Base-by-base conservation (phyloP, 1,140 invertebrate species). In the Listronotus bonariensis region DNA sequence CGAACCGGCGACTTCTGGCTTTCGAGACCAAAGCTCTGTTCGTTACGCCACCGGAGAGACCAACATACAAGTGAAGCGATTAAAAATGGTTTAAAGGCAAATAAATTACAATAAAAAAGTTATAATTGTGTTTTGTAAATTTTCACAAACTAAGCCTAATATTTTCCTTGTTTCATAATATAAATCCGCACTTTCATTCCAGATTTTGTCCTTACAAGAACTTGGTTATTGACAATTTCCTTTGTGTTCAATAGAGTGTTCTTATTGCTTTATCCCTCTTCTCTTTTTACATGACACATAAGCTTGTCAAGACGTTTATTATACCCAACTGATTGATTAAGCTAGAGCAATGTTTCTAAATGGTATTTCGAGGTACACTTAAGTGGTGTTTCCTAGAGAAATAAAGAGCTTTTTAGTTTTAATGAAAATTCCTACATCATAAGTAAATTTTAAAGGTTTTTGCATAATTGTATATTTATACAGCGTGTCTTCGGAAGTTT, bases 221-320 rank as follows among this genome's bases (percentile, higher is more conserved):
- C 45, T 10, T 46, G 43, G 55, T 58, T 58, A 58, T 58, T 58
- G 55, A 18, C 55, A 58, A 58, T 58, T 58, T 58, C 55, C 55
- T 46, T 58, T 46, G 55, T 58, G 15, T 17, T 40, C 31, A 45
- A 60, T 51, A 40, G 46, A 60, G 48, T 60, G 57, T 42, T 52
- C 45, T 49, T 60, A 60, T 51, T 60, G 45, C 57, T 60, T 60
- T 58, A 60, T 51, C 46, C 57, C 43, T 60, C 57, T 60, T 60
- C 48, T 49, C 57, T 60, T 60, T 49, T 51, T 17, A 60, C 57
- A 51, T 60, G 57, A 60, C 57, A 60, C 57, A 60, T 60, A 60
- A 49, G 57, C 57, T 38, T 60, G 57, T 60, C 57, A 60, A 52
- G 57, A 60, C 57, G 57, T 60, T 60, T 60, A 60, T 60, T 60